Conservation (phyloP, 2,888 invertebrate genomes). For the Meloe dianella region DNA sequence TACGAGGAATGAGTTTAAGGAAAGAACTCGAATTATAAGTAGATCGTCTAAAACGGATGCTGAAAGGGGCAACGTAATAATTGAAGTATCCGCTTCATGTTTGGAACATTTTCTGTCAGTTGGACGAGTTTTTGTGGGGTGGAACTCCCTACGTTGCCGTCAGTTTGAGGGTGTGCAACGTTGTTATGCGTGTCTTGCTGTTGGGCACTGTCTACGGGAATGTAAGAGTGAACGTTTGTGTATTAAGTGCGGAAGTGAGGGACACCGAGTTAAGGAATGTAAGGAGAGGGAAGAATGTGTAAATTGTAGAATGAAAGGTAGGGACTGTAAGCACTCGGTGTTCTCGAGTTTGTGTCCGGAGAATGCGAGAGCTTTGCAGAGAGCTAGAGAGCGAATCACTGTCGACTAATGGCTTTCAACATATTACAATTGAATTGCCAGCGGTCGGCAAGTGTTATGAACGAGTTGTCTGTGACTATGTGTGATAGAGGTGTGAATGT, state of each 20-base stretch:
- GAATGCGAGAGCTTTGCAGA: not conserved
- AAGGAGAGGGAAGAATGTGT: not conserved
- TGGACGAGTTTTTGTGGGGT: not conserved
- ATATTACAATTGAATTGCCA: slow-evolving; percentile 12
- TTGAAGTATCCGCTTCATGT: not conserved
- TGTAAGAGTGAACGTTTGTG: not conserved
- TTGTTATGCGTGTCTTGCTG: not conserved
- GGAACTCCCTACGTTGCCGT: not conserved
- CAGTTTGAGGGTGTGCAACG: not conserved
- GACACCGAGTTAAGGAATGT: not conserved
- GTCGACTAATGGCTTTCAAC: not conserved
- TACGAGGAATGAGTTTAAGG: not conserved
- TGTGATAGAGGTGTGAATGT: slow-evolving; percentile 11
- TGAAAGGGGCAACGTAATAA: not conserved
- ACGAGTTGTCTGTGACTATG: slow-evolving; percentile 9
- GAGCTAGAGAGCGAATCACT: not conserved
- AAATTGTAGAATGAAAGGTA: not conserved
- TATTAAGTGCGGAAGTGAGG: not conserved
- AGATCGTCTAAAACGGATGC: not conserved
- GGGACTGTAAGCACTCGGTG: not conserved
- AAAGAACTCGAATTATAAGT: not conserved
- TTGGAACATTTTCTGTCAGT: not conserved
- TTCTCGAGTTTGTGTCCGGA: not conserved
- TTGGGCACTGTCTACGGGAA: not conserved
- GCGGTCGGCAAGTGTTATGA: not conserved